These are phyloP conservation scores for Xenopus petersii DNA, from an alignment of 2,797 vertebrate species.

Conservation along the genomic window DNA sequence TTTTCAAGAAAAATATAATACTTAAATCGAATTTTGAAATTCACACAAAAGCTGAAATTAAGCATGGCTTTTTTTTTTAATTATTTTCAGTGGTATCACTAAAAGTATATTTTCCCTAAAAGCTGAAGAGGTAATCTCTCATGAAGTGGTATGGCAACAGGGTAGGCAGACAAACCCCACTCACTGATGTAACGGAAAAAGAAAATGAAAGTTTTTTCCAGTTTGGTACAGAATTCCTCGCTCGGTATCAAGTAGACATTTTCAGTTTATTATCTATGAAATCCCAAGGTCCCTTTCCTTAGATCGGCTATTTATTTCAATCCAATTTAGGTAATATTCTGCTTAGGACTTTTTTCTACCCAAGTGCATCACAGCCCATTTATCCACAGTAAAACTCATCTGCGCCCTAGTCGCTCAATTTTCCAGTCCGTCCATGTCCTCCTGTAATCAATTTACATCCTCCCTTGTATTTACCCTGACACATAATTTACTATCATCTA, in stretches of 20 bases:
- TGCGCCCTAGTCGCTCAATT: constrained; percentile 43
- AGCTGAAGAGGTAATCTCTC: no score
- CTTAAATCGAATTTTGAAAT: no score
- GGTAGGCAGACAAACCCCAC: background rate
- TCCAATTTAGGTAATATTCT: constrained; percentile 47
- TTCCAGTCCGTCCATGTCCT: constrained; percentile 38
- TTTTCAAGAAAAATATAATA: no score
- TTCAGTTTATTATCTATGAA: constrained; percentile 41
- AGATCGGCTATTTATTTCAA: constrained; percentile 47
- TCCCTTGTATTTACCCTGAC: constrained; percentile 48
- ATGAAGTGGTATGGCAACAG: no score
- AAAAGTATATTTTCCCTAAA: no score
- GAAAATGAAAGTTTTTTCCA: background rate
- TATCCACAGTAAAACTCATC: constrained; percentile 43
- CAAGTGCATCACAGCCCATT: constrained; percentile 40
- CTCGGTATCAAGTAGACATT: constrained; percentile 29
- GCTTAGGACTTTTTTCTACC: constrained; percentile 38
- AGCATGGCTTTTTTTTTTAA: no score
- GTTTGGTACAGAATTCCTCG: constrained; percentile 6
- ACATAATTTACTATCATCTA: constrained; percentile 50
- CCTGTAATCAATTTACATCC: constrained; percentile 47
- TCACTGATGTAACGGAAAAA: background rate
- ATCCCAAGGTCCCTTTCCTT: constrained; percentile 48
- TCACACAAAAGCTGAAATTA: no score
- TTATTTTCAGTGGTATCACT: no score